Evolutionary conservation across 1,140 invertebrate species (phyloP).

Genomic region (Melitaea cinxia): DNA sequence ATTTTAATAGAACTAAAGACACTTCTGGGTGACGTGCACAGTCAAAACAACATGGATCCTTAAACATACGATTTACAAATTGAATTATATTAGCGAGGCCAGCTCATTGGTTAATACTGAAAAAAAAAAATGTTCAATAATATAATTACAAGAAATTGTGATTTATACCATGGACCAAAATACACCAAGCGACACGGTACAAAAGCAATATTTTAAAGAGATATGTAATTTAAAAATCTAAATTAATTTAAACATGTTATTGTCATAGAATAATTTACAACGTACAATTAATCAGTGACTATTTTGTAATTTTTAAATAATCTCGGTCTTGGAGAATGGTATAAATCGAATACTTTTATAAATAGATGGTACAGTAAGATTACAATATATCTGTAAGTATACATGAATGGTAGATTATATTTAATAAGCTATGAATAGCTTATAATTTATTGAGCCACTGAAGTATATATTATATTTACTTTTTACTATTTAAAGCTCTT

Average conservation of each 20-base stretch:
- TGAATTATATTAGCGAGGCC: conserved; percentile 50
- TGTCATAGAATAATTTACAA: conserved; percentile 69
- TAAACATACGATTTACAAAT: conserved; percentile 44
- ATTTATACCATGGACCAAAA: conserved; percentile 62
- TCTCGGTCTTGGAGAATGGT: conserved; percentile 65
- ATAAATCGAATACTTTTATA: conserved; percentile 42
- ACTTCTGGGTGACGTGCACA: conserved; percentile 26
- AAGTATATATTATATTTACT: conserved; percentile 77
- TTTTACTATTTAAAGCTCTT: conserved; percentile 82
- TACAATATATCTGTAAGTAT: conserved; percentile 54
- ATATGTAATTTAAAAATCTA: conserved; percentile 47
- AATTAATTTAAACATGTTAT: conserved; percentile 61
- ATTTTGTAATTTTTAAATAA: conserved; percentile 38
- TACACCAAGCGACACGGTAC: conserved; percentile 39
- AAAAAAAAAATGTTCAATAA: conserved; percentile 43
- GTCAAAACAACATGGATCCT: conserved; percentile 47
- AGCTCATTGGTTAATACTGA: conserved; percentile 58
- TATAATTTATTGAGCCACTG: conserved; percentile 78
- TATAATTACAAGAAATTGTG: conserved; percentile 36
- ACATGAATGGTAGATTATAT: conserved; percentile 60
- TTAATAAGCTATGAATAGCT: conserved; percentile 77
- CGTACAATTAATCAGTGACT: conserved; percentile 45
- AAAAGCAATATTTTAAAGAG: conserved; percentile 34
- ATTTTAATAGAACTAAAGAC: conserved; percentile 53
- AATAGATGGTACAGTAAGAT: conserved; percentile 44